Conservation (phyloP, 2,888 invertebrate species). For the Tetranychus piercei region DNA sequence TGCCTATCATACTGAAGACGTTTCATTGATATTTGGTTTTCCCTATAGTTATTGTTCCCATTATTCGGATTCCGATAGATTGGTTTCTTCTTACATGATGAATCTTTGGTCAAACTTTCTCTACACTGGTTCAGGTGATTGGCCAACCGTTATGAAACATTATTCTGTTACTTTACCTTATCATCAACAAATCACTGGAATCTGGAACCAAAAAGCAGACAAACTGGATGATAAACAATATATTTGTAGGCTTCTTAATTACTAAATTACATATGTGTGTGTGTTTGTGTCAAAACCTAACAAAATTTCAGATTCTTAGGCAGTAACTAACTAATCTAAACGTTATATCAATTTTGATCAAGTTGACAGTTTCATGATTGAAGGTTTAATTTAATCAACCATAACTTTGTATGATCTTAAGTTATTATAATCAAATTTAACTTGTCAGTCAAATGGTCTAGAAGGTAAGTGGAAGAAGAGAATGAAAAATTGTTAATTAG, state of each 20-base stretch:
- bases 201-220: neutral
- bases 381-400: too few species aligned
- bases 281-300: too few species aligned
- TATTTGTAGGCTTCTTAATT: neutral
- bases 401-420: too few species aligned
- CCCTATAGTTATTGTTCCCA: slow-evolving; percentile 11
- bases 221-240: neutral
- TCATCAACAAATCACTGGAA: neutral
- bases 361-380: too few species aligned
- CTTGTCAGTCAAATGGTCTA: too few species aligned
- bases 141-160: neutral
- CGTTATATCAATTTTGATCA: too few species aligned
- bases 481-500: too few species aligned
- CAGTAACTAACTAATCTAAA: too few species aligned
- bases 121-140: neutral
- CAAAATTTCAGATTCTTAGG: too few species aligned
- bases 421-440: too few species aligned
- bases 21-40: slow-evolving; percentile 14
- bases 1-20: slow-evolving; percentile 18
- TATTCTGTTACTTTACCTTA: neutral
- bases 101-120: slow-evolving; percentile 4
- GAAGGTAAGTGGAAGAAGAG: too few species aligned
- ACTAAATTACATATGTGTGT: neutral
- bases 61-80: slow-evolving; percentile 13
- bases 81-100: neutral